Evolutionary conservation across 2,888 invertebrate species (phyloP).

Genomic region (Zaprionus obscuricornis): DNA sequence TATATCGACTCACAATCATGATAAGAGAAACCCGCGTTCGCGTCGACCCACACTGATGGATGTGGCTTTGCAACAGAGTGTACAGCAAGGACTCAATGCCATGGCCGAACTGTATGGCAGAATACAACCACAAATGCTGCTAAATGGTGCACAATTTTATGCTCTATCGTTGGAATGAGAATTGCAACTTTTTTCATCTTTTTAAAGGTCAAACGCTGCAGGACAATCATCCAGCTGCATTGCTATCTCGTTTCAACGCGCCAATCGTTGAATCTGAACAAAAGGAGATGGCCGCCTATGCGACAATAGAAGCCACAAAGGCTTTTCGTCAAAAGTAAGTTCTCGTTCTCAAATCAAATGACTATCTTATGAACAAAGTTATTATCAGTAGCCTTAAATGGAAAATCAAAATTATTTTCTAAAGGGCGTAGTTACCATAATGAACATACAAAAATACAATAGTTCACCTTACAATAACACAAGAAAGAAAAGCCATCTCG

Average conservation of each 20-base stretch:
- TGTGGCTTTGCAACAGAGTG: slow-evolving; percentile 81
- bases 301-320: slow-evolving; percentile 82
- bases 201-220: slow-evolving; percentile 79
- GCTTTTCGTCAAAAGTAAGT: slow-evolving; percentile 83
- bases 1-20: slow-evolving; percentile 9
- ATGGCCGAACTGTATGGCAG: slow-evolving; percentile 81
- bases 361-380: slow-evolving; percentile 53
- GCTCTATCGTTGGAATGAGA: slow-evolving; percentile 3
- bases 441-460: not conserved
- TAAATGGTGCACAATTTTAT: slow-evolving; percentile 75
- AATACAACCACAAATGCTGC: slow-evolving; percentile 81
- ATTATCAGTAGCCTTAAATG: slow-evolving; percentile 15
- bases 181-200: slow-evolving; percentile 15
- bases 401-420: not conserved
- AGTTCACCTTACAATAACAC: too few relatives aligned
- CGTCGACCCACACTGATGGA: slow-evolving; percentile 78
- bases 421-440: too few relatives aligned
- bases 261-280: slow-evolving; percentile 74
- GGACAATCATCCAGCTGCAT: slow-evolving; percentile 82
- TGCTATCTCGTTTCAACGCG: slow-evolving; percentile 82
- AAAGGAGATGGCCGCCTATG: slow-evolving; percentile 82
- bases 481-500: too few relatives aligned
- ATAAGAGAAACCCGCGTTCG: slow-evolving; percentile 51
- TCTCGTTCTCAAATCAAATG: not conserved
- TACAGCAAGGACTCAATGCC: slow-evolving; percentile 81